Conservation (phyloP, 2,888 invertebrate genomes). For the Agonopterix subpropinquella region DNA sequence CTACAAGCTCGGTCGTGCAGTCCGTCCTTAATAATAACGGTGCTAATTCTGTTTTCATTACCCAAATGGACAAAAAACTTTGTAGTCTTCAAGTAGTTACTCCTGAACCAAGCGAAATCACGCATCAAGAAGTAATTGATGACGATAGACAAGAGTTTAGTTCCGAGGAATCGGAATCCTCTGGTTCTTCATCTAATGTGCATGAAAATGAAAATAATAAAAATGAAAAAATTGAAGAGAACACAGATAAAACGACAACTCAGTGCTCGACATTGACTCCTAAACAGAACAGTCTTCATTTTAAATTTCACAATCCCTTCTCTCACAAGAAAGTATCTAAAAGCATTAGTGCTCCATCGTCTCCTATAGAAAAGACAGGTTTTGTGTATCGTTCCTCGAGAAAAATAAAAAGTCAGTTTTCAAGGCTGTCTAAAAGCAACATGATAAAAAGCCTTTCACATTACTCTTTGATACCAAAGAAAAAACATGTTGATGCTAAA, state of each 20-base stretch:
- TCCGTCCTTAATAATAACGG: conserved; percentile 59
- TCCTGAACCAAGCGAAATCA: conserved; percentile 19
- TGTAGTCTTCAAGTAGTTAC: conserved; percentile 27
- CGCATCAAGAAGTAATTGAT: background rate
- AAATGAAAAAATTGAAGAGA: conserved; percentile 2
- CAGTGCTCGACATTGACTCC: background rate
- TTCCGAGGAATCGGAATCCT: too few species aligned
- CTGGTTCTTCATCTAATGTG: too few species aligned
- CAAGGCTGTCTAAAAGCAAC: conserved; percentile 58
- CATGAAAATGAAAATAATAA: background rate
- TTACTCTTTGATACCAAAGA: conserved; percentile 58
- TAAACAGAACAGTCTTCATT: conserved; percentile 32
- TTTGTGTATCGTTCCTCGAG: conserved; percentile 65
- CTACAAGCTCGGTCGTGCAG: conserved; percentile 75
- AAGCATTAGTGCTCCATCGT: conserved; percentile 63
- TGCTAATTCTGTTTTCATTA: conserved; percentile 35
- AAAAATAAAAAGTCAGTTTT: conserved; percentile 53
- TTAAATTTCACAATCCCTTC: conserved; percentile 63
- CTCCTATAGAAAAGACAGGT: conserved; percentile 56
- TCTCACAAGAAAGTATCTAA: conserved; percentile 51
- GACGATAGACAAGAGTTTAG: background rate
- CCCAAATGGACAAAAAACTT: conserved; percentile 54
- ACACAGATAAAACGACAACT: conserved; percentile 4
- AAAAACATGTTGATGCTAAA: conserved; percentile 43
- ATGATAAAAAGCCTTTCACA: conserved; percentile 70